Conservation (phyloP, 2,113 vertebrate genomes). For the Chiloscyllium plagiosum region DNA sequence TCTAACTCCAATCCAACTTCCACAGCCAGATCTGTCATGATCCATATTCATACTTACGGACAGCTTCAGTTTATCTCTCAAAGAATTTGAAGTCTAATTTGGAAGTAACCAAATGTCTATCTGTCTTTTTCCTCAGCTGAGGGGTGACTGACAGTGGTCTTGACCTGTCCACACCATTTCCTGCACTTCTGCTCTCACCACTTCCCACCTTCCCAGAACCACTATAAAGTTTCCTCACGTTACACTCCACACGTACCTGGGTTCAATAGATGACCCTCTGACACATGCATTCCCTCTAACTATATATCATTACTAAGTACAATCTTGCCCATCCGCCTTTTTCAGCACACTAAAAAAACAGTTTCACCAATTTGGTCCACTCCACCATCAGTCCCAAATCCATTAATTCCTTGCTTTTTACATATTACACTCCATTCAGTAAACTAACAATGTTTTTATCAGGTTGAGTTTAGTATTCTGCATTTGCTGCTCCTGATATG, state of each 20-base stretch:
- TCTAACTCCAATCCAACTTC: neutral
- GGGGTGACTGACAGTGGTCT: neutral
- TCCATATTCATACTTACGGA: no score
- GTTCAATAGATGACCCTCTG: neutral
- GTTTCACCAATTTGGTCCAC: neutral
- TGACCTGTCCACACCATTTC: neutral
- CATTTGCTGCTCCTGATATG: neutral
- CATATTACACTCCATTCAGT: neutral
- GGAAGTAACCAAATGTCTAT: neutral
- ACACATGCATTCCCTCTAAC: neutral
- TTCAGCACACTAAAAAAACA: neutral
- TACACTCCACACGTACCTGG: neutral
- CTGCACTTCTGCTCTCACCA: neutral
- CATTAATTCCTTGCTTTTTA: neutral
- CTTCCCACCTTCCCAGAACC: neutral
- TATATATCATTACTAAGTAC: neutral
- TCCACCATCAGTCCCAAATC: neutral
- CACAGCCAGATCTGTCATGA: neutral
- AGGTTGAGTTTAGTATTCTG: neutral
- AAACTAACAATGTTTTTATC: neutral
- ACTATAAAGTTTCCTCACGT: neutral
- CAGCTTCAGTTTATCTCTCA: neutral
- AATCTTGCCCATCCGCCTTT: neutral
- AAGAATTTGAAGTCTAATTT: neutral
- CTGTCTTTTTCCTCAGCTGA: neutral